Evolutionary conservation across 2,113 vertebrate genomes (phyloP).

Genomic region (Phaetusa simplex): DNA sequence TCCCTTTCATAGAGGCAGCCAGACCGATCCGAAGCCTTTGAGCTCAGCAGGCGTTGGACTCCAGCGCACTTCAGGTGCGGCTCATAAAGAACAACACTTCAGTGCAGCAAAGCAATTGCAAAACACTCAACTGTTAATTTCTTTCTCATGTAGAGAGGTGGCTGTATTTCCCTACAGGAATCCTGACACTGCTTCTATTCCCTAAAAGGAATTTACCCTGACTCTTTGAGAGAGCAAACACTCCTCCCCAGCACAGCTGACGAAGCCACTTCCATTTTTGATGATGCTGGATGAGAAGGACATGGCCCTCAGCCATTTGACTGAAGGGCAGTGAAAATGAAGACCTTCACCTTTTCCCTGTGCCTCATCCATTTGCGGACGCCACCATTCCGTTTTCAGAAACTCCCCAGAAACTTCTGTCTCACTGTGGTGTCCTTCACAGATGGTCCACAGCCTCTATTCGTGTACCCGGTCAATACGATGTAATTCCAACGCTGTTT

Average conservation of each 20-base stretch:
- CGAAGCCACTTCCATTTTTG: neutral
- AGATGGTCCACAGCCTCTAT: neutral
- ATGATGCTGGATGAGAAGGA: neutral
- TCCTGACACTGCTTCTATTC: neutral
- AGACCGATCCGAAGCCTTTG: neutral
- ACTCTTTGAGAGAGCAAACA: neutral
- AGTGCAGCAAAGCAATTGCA: neutral
- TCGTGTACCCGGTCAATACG: rapidly evolving
- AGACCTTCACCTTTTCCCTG: neutral
- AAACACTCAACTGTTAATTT: neutral
- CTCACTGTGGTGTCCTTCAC: neutral
- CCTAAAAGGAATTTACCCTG: neutral
- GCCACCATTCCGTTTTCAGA: neutral
- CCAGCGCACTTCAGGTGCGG: neutral
- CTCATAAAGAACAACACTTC: neutral
- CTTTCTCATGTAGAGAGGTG: neutral
- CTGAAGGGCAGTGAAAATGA: neutral
- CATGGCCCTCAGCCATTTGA: neutral
- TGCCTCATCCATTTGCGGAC: neutral
- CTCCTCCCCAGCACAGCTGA: neutral
- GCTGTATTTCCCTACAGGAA: neutral
- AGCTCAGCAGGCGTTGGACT: neutral
- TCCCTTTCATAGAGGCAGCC: neutral
- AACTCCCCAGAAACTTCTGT: neutral
- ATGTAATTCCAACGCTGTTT: neutral